phyloP scores from a whole-genome alignment of 2,888 invertebrate genomes.

The Nezara viridula region DNA sequence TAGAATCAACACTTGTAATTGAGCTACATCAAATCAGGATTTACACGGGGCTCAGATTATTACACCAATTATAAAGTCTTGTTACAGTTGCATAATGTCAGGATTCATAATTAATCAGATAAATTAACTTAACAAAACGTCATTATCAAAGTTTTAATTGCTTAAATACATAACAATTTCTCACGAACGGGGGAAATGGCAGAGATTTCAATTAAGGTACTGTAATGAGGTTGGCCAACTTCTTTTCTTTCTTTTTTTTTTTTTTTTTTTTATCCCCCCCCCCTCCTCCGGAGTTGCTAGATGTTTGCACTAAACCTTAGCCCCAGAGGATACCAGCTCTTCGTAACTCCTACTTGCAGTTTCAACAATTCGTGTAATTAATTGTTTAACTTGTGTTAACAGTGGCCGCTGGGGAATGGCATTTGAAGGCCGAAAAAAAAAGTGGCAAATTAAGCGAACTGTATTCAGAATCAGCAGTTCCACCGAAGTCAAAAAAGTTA shows the following conservation, averaged over 20 bases:
- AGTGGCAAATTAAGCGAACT: background rate
- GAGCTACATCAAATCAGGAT: too few relatives aligned
- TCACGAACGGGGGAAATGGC: background rate
- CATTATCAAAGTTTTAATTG: slow-evolving; percentile 32
- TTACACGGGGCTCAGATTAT: background rate
- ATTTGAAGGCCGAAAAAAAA: background rate
- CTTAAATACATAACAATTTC: slow-evolving; percentile 28
- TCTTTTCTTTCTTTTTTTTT: slow-evolving; percentile 16
- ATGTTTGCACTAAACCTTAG: background rate
- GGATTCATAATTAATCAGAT: background rate
- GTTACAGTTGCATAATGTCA: background rate
- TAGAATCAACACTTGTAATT: too few relatives aligned
- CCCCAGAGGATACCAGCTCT: background rate
- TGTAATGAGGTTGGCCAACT: slow-evolving; percentile 16
- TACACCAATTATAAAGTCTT: background rate
- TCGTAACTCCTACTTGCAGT: background rate
- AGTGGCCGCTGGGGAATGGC: background rate
- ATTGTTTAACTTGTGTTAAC: slow-evolving; percentile 35
- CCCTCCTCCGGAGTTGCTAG: background rate
- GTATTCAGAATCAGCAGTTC: background rate
- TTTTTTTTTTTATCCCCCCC: background rate
- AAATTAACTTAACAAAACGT: background rate
- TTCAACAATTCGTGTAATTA: slow-evolving; percentile 35
- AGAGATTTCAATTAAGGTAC: slow-evolving; percentile 32
- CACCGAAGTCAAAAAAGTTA: background rate